Conservation (phyloP, 2,888 invertebrate genomes). For the Trachelus iudaicus region DNA sequence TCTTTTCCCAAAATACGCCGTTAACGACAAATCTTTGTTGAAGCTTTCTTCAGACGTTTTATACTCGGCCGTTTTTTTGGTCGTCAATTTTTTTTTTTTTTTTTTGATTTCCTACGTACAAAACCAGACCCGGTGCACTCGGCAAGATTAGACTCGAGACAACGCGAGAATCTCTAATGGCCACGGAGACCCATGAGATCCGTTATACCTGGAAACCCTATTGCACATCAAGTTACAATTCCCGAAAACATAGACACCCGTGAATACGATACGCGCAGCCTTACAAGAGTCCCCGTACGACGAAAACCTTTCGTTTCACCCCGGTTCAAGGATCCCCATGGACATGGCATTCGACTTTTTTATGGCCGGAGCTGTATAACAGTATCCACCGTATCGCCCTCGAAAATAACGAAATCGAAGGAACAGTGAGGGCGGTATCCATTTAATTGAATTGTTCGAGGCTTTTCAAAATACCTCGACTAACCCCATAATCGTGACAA, state of each 20-base stretch:
- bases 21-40: not conserved
- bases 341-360: not conserved
- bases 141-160: not conserved
- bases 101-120: not conserved
- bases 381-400: not conserved
- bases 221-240: conserved; percentile 59
- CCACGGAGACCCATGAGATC: conserved; percentile 11
- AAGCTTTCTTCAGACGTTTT: not conserved
- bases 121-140: not conserved
- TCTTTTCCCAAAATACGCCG: not conserved
- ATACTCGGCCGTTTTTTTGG: not conserved
- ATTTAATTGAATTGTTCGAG: not conserved
- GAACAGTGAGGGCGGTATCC: not conserved
- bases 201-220: conserved; percentile 54
- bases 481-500: not conserved
- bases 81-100: not conserved
- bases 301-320: conserved; percentile 32
- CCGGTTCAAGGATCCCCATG: conserved; percentile 13
- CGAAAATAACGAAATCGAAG: not conserved
- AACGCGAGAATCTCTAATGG: not conserved
- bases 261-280: conserved; percentile 59
- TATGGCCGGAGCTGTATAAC: not conserved
- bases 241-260: conserved; percentile 57
- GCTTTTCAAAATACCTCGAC: not conserved
- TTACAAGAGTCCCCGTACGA: conserved; percentile 44